Evolutionary conservation across 2,888 invertebrate species (phyloP).

Genomic region (Parnassius apollo): DNA sequence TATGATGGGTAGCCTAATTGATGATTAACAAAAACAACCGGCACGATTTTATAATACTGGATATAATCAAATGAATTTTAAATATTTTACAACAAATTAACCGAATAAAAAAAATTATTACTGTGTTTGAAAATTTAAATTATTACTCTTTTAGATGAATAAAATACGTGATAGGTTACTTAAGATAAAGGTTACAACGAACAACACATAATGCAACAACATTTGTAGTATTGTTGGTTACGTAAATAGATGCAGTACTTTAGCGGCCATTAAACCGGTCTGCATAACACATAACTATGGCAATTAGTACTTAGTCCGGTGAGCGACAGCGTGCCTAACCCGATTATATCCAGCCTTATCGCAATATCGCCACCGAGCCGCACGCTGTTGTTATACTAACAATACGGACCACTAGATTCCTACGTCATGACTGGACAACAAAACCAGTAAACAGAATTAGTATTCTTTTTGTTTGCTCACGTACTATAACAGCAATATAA

Average conservation of each 20-base stretch:
- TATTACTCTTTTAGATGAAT: no score
- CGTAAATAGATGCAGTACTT: slow-evolving; percentile 63
- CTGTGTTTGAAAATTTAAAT: no score
- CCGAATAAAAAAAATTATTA: no score
- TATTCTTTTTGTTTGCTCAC: no score
- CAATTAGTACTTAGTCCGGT: slow-evolving; percentile 71
- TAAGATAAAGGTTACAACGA: slow-evolving; percentile 20
- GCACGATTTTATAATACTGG: no score
- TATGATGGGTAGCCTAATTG: no score
- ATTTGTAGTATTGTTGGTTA: slow-evolving; percentile 53
- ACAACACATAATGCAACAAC: slow-evolving; percentile 21
- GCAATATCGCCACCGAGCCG: slow-evolving; percentile 49
- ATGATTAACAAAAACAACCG: no score
- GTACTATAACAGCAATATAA: no score
- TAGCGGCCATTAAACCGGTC: slow-evolving; percentile 60
- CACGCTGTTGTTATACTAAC: slow-evolving; percentile 45
- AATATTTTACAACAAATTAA: no score
- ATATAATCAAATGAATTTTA: no score
- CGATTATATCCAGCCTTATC: slow-evolving; percentile 70
- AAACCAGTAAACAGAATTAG: slow-evolving; percentile 29
- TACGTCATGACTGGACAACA: slow-evolving; percentile 52
- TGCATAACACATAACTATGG: slow-evolving; percentile 63
- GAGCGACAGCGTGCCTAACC: slow-evolving; percentile 74
- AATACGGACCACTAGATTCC: slow-evolving; percentile 65
- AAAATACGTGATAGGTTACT: slow-evolving; percentile 21